Evolutionary conservation across 2,797 vertebrate species (phyloP), one percentile per base, ranked within the genome.

Genomic region (Hozukius guyotensis): DNA sequence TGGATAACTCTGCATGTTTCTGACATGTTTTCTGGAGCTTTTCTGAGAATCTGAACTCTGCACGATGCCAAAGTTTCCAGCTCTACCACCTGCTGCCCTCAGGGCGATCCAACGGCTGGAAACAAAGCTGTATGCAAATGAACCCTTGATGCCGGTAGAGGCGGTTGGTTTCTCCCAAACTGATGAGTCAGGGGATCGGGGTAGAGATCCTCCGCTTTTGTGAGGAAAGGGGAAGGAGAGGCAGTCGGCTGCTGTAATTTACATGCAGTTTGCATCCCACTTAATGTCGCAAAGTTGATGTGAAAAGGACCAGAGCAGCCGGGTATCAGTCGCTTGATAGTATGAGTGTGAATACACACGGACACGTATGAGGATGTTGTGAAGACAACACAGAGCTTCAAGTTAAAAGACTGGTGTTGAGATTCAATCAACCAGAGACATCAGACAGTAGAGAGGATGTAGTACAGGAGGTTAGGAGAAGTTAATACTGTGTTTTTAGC

Each of bases 101-200:
- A 7, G 88, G 92, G 72, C 61, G 1, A 86, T 69, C 80, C 89
- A 83, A 90, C 74, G 13, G 77, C 85, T 77, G 31, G 79, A 92
- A 90, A 85, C 88, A 90, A 93, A 95, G 84, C 89, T 91, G 90
- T 85, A 95, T 94, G 94, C 92, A 95, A 96, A 96, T 92, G 3
- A 74, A 20, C 25, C 42, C 34, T 16, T 20, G 25, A 59, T 72
- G 57, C 68, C 18, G 69, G 69, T 64, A 57, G 32, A 63, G 84
- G 71, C 78, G 22, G 85, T 77, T 81, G 72, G 61, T 78, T 78
- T 75, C 75, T 87, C 69, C 72, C 38, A 72, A 88, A 83, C 71
- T 76, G 76, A 77, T 66, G 81, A 87, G 67, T 88, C 86, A 67
- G 79, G 77, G 38, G 31, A 83, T 77, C 34, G 8, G n/a, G n/a